Base-by-base conservation (phyloP, 1,140 invertebrate species). In the Medauroidea extradentata region DNA sequence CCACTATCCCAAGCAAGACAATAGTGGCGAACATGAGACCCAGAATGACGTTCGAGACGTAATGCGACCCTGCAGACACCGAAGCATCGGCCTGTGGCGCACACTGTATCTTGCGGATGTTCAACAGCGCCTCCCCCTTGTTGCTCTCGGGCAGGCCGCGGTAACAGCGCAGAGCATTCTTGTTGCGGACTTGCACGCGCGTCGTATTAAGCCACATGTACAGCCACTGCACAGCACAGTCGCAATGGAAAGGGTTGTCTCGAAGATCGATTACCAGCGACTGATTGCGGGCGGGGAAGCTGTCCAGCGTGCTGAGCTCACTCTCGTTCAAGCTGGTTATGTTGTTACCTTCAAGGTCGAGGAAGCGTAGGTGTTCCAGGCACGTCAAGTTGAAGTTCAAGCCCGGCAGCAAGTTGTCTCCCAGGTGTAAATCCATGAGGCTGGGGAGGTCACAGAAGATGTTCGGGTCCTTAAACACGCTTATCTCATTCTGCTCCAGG, bases 401-500 rank as follows among this genome's bases (percentile, higher is more conserved):
- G 19, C 78, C 79, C 14, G 73, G 79, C 39, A 70, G 49, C 23
- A 73, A 53, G 25, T 69, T 68, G 56, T 89, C 79, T 34, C 84
- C 86, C 21, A 91, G 70, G 71, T 90, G 82, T 0, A 91, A 69
- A 63, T 90, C 83, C 48, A 82, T 73, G 5, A 91, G 69, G 55
- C 76, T 79, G 0, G 84, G 83, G 19, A 91, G 71, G 59, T 85
- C 82, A 63, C 89, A 91, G 66, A 91, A 91, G 1, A 89, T 81
- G 34, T 76, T 76, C 7, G 74, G 72, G 69, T 89, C 85, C 54
- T 78, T 78, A 61, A 89, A 87, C 51, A 78, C 75, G 1, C 75
- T 80, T 50, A 91, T 89, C 70, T 90, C 85, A 69, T 91, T 91
- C 67, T 90, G 86, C 69, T 91, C 89, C 53, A 91, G 69, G 74